Evolutionary conservation across 2,113 vertebrate genomes (phyloP).

Genomic region (Corydoras sp.): DNA sequence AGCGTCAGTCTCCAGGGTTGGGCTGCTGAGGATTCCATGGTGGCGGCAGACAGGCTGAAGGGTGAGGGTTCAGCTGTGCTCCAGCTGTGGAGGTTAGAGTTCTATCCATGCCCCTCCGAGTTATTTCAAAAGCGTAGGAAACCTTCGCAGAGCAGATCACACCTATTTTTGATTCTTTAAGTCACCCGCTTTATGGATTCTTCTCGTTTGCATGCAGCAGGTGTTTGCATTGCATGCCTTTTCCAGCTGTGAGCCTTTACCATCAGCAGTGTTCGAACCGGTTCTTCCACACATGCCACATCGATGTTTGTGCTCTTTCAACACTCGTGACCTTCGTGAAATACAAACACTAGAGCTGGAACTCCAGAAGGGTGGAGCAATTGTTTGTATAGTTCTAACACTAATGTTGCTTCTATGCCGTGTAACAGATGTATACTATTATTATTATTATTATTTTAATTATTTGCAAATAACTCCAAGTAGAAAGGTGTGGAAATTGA

Average conservation of each 20-base stretch:
- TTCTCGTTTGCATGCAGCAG: too few relatives aligned
- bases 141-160: not conserved
- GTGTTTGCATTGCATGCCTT: not conserved
- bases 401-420: not conserved
- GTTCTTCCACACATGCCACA: conserved; percentile 14
- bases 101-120: conserved; percentile 26
- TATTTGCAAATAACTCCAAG: not conserved
- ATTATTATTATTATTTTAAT: not conserved
- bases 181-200: not conserved
- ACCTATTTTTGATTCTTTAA: not conserved
- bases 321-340: conserved; percentile 2
- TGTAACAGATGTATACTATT: not conserved
- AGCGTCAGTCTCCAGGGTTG: conserved; percentile 20
- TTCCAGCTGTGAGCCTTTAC: conserved; percentile 20
- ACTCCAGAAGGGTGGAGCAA: not conserved
- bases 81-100: conserved; percentile 37
- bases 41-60: conserved; percentile 34
- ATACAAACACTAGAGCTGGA: not conserved
- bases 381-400: not conserved
- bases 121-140: conserved; percentile 11
- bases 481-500: not conserved
- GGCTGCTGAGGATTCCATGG: conserved; percentile 40
- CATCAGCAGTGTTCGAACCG: not conserved
- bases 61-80: conserved; percentile 41
- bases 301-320: conserved; percentile 15